A percentile compares a stretch with the other conserved stretches of the same genome.
Evolutionary conservation across 2,113 vertebrate species (phyloP).

Genomic region (Poecile atricapillus): DNA sequence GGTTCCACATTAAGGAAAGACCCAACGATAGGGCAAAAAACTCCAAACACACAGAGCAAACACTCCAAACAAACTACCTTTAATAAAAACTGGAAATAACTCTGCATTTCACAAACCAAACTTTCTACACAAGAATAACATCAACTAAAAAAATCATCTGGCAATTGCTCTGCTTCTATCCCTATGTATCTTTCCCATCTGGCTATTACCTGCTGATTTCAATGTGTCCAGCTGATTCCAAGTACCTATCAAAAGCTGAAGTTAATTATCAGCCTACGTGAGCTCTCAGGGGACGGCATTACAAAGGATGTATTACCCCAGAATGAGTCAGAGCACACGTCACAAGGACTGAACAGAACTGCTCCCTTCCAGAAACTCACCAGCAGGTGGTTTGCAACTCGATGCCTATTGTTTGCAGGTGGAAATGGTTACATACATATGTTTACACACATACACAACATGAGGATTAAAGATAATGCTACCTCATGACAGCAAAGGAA

Average conservation of each 20-base stretch:
- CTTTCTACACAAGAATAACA: neutral
- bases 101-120: neutral
- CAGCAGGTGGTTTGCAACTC: slow-evolving; percentile 49
- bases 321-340: neutral
- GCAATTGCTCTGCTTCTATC: neutral
- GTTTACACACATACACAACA: slow-evolving; percentile 5
- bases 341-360: too few relatives aligned
- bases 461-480: slow-evolving; percentile 29
- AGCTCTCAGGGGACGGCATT: neutral
- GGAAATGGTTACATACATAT: neutral
- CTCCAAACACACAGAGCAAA: neutral
- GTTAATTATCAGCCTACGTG: neutral
- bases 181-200: neutral
- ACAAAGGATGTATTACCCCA: neutral
- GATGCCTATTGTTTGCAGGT: slow-evolving; percentile 34
- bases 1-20: neutral
- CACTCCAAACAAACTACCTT: neutral
- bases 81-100: neutral
- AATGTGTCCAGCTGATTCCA: neutral
- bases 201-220: neutral
- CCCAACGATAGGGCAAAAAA: neutral
- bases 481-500: slow-evolving; percentile 40
- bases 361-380: slow-evolving; percentile 19
- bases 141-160: neutral
- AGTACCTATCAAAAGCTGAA: neutral